phyloP scores from a whole-genome alignment of 2,888 invertebrate species.

The Anaspis maculata region DNA sequence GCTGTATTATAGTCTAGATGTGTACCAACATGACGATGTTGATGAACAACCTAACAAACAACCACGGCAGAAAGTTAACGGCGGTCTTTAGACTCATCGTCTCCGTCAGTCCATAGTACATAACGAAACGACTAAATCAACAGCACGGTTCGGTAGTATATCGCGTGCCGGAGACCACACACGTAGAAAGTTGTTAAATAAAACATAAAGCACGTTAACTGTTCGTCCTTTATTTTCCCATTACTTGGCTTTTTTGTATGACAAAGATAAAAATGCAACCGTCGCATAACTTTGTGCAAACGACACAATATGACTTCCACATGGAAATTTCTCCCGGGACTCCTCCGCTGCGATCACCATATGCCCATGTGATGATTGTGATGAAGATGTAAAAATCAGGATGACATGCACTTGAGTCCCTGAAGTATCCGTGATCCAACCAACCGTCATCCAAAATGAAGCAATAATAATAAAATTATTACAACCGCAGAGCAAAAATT shows the following conservation, averaged over 20 bases:
- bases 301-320: too few relatives aligned
- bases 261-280: conserved; percentile 18
- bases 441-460: too few relatives aligned
- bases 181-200: conserved; percentile 42
- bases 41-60: too few relatives aligned
- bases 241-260: conserved; percentile 18
- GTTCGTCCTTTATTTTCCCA: conserved; percentile 35
- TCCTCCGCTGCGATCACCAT: too few relatives aligned
- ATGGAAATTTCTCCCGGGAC: too few relatives aligned
- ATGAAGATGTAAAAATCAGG: too few relatives aligned
- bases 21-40: conserved; percentile 8
- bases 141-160: conserved; percentile 34
- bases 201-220: conserved; percentile 44
- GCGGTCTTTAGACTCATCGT: conserved; percentile 15
- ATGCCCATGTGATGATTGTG: too few relatives aligned
- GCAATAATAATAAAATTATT: too few relatives aligned
- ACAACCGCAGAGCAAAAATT: too few relatives aligned
- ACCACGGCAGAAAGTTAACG: conserved; percentile 13
- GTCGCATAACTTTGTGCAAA: not conserved
- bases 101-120: conserved; percentile 9
- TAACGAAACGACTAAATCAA: conserved; percentile 22
- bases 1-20: conserved; percentile 10
- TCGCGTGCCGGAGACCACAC: conserved; percentile 42
- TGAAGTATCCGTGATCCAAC: too few relatives aligned
- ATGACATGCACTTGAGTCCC: too few relatives aligned